These are phyloP conservation scores for Spilogale gracilis DNA, from an alignment of 2,113 vertebrate genomes.

Conservation along the genomic window DNA sequence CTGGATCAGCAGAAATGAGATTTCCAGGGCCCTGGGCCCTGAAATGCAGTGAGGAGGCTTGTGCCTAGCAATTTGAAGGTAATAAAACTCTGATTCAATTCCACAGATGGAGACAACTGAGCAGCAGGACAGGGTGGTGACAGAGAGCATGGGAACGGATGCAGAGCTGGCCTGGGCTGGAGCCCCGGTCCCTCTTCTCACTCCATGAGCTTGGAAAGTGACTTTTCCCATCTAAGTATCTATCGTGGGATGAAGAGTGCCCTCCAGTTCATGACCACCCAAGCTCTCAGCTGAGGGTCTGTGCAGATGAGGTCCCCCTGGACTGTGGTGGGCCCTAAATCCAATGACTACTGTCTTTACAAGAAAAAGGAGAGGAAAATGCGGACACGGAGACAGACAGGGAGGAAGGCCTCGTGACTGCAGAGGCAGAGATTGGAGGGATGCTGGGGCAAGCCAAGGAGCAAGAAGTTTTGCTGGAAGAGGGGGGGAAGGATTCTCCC, in stretches of 20 bases:
- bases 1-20: conserved; percentile 39
- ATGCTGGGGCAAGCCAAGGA: fast-evolving
- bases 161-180: neutral
- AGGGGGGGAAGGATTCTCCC: fast-evolving
- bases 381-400: neutral
- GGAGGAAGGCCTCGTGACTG: neutral
- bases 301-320: neutral
- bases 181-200: neutral
- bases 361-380: neutral
- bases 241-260: neutral
- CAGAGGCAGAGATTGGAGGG: neutral
- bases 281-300: neutral
- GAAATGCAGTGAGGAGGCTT: conserved; percentile 54
- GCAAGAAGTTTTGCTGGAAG: fast-evolving
- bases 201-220: neutral
- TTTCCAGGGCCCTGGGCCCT: neutral
- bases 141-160: neutral
- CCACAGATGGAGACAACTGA: conserved; percentile 65
- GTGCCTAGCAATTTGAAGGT: conserved; percentile 65
- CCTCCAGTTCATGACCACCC: neutral
- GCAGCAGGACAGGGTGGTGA: neutral
- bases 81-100: conserved; percentile 71
- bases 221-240: neutral
- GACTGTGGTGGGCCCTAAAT: neutral
- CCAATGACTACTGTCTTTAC: neutral